phyloP scores from a whole-genome alignment of 2,888 invertebrate genomes.

The Bombylius discolor region DNA sequence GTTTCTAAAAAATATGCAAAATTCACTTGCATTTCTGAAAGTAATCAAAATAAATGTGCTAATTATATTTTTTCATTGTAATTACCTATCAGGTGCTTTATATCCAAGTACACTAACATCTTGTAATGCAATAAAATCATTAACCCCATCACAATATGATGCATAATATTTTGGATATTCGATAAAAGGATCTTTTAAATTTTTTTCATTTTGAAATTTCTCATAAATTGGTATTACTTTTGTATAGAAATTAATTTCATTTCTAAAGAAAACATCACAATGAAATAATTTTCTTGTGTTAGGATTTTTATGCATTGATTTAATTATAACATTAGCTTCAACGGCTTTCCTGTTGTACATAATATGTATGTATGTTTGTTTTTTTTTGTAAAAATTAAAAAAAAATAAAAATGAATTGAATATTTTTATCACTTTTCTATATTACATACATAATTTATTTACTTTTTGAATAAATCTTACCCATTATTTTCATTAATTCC shows the following conservation, averaged over 20 bases:
- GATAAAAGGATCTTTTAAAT: slow-evolving; percentile 38
- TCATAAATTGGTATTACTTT: slow-evolving; percentile 29
- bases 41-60: slow-evolving; percentile 30
- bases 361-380: too few species aligned
- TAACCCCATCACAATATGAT: slow-evolving; percentile 38
- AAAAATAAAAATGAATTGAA: background rate
- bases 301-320: slow-evolving; percentile 51
- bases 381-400: background rate
- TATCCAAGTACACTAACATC: slow-evolving; percentile 40
- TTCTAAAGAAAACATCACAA: slow-evolving; percentile 53
- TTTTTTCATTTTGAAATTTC: slow-evolving; percentile 24
- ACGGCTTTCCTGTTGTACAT: slow-evolving; percentile 16
- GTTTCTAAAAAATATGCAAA: slow-evolving; percentile 20
- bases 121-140: slow-evolving; percentile 45
- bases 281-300: slow-evolving; percentile 50
- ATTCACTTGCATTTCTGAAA: slow-evolving; percentile 40
- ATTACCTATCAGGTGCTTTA: slow-evolving; percentile 32
- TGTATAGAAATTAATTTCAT: slow-evolving; percentile 54
- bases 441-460: too few species aligned
- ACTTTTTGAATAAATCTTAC: slow-evolving; percentile 11
- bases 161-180: slow-evolving; percentile 41
- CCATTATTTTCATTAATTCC: slow-evolving; percentile 27
- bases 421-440: background rate
- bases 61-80: slow-evolving; percentile 23
- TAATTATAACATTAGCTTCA: slow-evolving; percentile 46